Conservation (phyloP, 2,113 vertebrate genomes). For the Okapia johnstoni region DNA sequence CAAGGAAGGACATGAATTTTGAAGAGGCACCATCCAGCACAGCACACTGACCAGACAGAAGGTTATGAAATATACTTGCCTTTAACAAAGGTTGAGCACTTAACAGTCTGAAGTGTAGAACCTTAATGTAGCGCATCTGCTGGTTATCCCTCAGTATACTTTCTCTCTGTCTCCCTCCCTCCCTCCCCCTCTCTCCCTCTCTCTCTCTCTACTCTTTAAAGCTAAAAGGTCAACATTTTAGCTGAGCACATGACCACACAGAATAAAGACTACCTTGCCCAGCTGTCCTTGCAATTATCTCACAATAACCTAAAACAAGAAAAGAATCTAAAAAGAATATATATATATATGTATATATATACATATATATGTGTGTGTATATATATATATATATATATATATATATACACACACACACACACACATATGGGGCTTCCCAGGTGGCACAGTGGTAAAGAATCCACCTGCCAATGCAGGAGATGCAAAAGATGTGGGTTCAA, state of each 20-base stretch:
- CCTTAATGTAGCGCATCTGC: not conserved
- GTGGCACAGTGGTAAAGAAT: not conserved
- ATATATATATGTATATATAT: not conserved
- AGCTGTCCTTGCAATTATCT: not conserved
- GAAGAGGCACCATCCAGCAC: not conserved
- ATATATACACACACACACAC: not conserved
- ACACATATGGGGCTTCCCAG: not conserved
- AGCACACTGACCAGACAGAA: not conserved
- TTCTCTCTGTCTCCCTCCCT: not conserved
- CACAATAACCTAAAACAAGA: not conserved
- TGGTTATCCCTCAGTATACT: not conserved
- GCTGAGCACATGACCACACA: too few relatives aligned
- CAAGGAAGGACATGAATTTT: not conserved
- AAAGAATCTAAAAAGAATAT: not conserved
- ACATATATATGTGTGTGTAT: rapidly evolving
- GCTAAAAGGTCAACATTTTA: not conserved
- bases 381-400: rapidly evolving
- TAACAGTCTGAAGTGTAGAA: not conserved
- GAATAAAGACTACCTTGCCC: not conserved
- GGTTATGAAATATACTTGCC: not conserved
- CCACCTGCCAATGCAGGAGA: not conserved
- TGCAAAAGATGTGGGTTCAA: not conserved
- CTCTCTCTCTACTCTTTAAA: not conserved
- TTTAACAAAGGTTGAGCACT: not conserved
- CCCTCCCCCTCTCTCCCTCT: not conserved